Conservation (phyloP, 1,140 invertebrate species). For the Drosophila funebris region DNA sequence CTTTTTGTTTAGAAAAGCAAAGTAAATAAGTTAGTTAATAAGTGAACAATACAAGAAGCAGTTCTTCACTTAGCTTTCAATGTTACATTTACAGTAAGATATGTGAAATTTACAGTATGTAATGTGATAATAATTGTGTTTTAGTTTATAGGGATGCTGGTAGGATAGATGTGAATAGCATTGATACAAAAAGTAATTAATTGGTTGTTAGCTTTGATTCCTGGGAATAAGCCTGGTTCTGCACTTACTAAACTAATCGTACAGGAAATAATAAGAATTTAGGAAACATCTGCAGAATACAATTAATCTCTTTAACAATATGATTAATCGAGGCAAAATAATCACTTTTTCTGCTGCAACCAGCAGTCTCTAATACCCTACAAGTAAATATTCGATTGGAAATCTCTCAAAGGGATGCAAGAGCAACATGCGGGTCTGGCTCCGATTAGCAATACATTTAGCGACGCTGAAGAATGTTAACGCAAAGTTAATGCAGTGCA, state of each 20-base stretch:
- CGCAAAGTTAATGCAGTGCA: not conserved
- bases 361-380: not conserved
- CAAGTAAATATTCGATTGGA: no score
- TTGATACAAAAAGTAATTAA: not conserved
- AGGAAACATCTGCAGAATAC: no score
- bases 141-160: not conserved
- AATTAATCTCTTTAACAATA: not conserved
- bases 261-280: not conserved
- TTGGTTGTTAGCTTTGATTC: not conserved
- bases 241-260: not conserved
- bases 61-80: not conserved
- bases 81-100: no score
- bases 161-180: not conserved
- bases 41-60: not conserved
- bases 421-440: constrained; percentile 8
- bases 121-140: not conserved
- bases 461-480: not conserved
- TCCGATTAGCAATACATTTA: not conserved
- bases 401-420: not conserved
- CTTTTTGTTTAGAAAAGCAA: not conserved
- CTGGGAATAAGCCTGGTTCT: no score
- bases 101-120: no score
- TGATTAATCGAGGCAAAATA: not conserved
- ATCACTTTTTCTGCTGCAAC: not conserved
- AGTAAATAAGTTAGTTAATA: constrained; percentile 5